Evolutionary conservation across 2,888 invertebrate species (phyloP).

Genomic region (Mythimna loreyi): DNA sequence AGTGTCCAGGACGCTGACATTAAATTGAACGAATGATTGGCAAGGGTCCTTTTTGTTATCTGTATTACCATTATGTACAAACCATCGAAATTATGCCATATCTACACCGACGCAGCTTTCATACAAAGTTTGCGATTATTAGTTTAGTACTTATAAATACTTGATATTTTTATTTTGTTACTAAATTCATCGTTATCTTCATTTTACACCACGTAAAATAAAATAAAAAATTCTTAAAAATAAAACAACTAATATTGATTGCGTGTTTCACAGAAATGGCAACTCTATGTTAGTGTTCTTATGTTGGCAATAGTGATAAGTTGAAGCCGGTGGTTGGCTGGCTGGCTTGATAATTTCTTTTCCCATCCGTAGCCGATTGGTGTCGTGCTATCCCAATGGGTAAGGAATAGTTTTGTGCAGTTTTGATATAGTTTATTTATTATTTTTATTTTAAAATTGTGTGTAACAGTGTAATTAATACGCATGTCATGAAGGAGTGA

Average conservation of each 20-base stretch:
- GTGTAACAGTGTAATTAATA: slow-evolving; percentile 75
- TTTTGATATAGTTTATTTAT: slow-evolving; percentile 77
- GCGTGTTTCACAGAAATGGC: slow-evolving; percentile 47
- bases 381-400: slow-evolving; percentile 91
- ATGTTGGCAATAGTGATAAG: slow-evolving; percentile 79
- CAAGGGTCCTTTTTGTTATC: neutral
- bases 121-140: neutral
- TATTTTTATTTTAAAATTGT: slow-evolving; percentile 72
- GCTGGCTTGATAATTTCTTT: slow-evolving; percentile 84
- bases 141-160: neutral
- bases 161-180: neutral
- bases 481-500: slow-evolving; percentile 76
- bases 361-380: slow-evolving; percentile 90
- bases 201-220: neutral
- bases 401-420: slow-evolving; percentile 87
- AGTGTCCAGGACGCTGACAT: slow-evolving; percentile 11
- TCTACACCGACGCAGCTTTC: neutral
- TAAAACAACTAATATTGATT: neutral
- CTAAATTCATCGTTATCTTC: neutral
- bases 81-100: neutral
- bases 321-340: slow-evolving; percentile 83
- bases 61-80: neutral
- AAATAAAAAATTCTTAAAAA: neutral
- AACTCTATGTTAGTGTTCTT: slow-evolving; percentile 68
- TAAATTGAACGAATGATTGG: slow-evolving; percentile 47